A percentile compares a stretch with the other conserved stretches of the same genome.
These are phyloP conservation scores for Tricholauxania praeusta DNA, from an alignment of 2,888 invertebrate genomes.

Conservation along the genomic window DNA sequence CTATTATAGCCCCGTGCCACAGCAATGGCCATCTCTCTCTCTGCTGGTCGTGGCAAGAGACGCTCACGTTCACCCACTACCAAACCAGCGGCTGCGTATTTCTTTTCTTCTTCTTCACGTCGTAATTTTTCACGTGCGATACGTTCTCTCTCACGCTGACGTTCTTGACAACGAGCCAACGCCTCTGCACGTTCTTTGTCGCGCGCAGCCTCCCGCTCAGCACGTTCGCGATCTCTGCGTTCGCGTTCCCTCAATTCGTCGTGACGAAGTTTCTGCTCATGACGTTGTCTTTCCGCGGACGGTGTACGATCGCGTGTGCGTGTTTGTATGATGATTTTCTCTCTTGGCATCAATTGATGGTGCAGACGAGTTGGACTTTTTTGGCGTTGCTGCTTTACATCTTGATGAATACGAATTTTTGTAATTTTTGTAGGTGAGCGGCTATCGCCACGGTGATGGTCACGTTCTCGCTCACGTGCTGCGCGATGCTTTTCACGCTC, in stretches of 20 bases:
- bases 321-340: conserved; percentile 65
- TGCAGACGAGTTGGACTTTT: conserved; percentile 69
- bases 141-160: conserved; percentile 72
- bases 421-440: conserved; percentile 67
- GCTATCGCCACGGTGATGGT: conserved; percentile 63
- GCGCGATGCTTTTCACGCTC: conserved; percentile 69
- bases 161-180: conserved; percentile 74
- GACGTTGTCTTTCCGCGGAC: conserved; percentile 59
- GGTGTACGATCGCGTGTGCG: conserved; percentile 65
- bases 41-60: conserved; percentile 74
- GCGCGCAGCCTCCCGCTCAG: conserved; percentile 71
- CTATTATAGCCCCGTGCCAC: conserved; percentile 67
- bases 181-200: conserved; percentile 76
- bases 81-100: conserved; percentile 48
- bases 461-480: conserved; percentile 63
- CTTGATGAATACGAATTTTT: conserved; percentile 63
- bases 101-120: conserved; percentile 67
- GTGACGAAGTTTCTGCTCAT: conserved; percentile 63
- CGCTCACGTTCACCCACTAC: conserved; percentile 68
- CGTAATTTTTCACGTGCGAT: conserved; percentile 68
- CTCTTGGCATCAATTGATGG: conserved; percentile 64
- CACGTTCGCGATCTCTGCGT: conserved; percentile 71
- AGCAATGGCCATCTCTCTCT: conserved; percentile 73
- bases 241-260: conserved; percentile 66
- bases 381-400: conserved; percentile 69